Evolutionary conservation across 2,113 vertebrate species (phyloP).

Genomic region (Solenodon paradoxus): DNA sequence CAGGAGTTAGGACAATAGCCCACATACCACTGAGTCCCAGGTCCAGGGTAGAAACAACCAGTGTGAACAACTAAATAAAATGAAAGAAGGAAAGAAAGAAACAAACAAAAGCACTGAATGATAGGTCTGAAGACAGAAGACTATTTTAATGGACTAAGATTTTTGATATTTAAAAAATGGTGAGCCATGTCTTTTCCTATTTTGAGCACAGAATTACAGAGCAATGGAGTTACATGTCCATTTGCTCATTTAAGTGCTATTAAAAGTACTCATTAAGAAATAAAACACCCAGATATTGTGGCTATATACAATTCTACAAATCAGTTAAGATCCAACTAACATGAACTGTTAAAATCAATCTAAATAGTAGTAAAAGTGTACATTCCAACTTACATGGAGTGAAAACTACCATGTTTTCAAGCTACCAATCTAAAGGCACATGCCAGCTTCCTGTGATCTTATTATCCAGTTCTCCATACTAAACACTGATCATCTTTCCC

Average conservation of each 20-base stretch:
- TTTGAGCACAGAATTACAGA: conserved; percentile 53
- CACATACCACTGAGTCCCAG: too few relatives aligned
- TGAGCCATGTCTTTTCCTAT: conserved; percentile 35
- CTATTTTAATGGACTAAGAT: neutral
- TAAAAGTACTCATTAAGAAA: conserved; percentile 30
- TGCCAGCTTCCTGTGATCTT: neutral
- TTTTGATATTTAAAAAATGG: conserved; percentile 39
- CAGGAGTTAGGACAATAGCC: too few relatives aligned
- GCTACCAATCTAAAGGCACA: neutral
- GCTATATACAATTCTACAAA: neutral
- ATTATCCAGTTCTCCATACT: neutral
- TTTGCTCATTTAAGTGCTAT: conserved; percentile 38
- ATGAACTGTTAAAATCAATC: conserved; percentile 40
- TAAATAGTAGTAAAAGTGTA: neutral
- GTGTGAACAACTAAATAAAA: too few relatives aligned
- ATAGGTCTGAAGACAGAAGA: neutral
- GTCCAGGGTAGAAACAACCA: too few relatives aligned
- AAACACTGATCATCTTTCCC: neutral
- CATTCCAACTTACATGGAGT: neutral
- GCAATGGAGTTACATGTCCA: neutral
- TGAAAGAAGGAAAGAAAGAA: too few relatives aligned
- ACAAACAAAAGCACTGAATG: neutral
- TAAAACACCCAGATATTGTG: neutral
- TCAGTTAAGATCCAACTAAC: conserved; percentile 13
- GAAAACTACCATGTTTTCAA: neutral